Base-by-base conservation (phyloP, 2,888 invertebrate genomes). In the Tinea semifulvella region DNA sequence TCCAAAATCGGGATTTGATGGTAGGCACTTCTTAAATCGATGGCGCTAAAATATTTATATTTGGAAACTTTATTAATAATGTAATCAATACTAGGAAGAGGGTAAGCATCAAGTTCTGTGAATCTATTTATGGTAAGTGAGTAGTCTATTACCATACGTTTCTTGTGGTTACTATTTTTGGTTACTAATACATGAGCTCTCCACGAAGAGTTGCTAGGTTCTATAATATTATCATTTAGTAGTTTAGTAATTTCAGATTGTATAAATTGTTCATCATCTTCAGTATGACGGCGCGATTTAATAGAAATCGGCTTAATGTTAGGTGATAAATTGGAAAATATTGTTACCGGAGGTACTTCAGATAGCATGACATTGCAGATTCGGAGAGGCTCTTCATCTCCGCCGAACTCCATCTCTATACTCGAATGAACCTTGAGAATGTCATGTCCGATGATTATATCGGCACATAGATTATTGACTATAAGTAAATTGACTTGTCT, bases 61-160 rank as follows among this genome's bases (percentile, higher is more conserved):
- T 42, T 26, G 7, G 2, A 7, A 2, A 42, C 6, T 11, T 22
- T 42, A 13, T 16, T 4, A 5, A 42, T 3, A 2, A 42, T 13
- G 2, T 10, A 11, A 14, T 27, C 42, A n/a, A 42, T 3, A 26
- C 16, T 27, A 27, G 42, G 42, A 10, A 42, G 14, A 17, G 25
- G 14, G 27, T 27, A 42, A 16, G 42, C 16, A 27, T 42, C 42
- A 27, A 42, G 18, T 26, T 42, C 16, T 4, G 42, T 42, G 27
- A 14, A 42, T 2, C 2, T 20, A 40, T 40, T 40, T 2, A 40
- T 40, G 3, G 40, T 40, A 18, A 16, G 13, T 2, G 42, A 42
- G 27, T 42, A 42, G 27, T 42, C 42, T 5, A 42, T 26, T 8
- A 2, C 4, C 14, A 42, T 8, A 3, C 26, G 26, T 3, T 27